Base-by-base conservation (phyloP, 2,888 invertebrate species). In the Pseudococcus jackbeardsleyi region DNA sequence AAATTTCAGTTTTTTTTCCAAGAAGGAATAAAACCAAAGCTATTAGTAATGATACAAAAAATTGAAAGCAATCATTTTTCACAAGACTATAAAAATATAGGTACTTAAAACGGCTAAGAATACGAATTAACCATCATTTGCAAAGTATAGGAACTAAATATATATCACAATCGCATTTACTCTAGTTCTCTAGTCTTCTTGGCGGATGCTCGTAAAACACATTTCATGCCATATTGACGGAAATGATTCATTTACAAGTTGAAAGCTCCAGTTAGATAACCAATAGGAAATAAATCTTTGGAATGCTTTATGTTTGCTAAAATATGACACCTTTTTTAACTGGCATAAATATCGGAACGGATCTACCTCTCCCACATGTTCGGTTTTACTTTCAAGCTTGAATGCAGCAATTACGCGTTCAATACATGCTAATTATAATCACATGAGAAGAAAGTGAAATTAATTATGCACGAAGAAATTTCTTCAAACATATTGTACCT, bases 401-500 rank as follows among this genome's bases (percentile, higher is more conserved):
- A 72, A 72, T 46, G 46, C 46, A 82, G 79, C 79, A 82, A 42
- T 46, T 82, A 46, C 19, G 46, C 19, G 46, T 82, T 82, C 79
- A 82, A 82, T 82, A 82, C 79, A 82, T 46, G 79, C 79, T 82
- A 82, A 82, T 82, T 82, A 82, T 11, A 46, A 82, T 82, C 79
- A 46, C 17, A 82, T 19, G 19, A 46, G 42, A 46, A 82, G 79
- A 82, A 82, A 82, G 79, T 82, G 79, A 82, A 82, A 82, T 82
- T 82, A 82, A 82, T 82, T 82, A 82, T 82, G 79, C 19, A 82
- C 42, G 22, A 82, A 82, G 46, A 82, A 46, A 46, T 46, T 82
- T 42, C 79, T 82, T 82, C 46, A 46, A 82, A 33, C 46, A 82
- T 46, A 82, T 46, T 46, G 79, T 42, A 42, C 9, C 22, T 72